Conservation (phyloP, 2,113 vertebrate species). For the Donacobius atricapilla region DNA sequence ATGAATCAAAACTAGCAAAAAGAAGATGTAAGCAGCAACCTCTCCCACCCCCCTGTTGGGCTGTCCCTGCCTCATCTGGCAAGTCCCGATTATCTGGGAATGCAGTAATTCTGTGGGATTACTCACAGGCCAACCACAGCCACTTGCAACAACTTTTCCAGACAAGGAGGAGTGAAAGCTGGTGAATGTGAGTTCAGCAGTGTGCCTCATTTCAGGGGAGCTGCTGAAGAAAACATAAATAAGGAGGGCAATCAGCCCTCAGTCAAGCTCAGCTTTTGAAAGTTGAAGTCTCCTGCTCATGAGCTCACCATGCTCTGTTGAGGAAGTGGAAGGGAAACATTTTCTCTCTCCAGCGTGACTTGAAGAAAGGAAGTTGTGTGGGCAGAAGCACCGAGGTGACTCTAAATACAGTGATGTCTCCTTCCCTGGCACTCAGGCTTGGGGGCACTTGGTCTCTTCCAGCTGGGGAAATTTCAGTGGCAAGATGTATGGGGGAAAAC, state of each 20-base stretch:
- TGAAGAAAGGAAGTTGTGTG: slow-evolving; percentile 61
- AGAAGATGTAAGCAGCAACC: neutral
- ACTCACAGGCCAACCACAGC: neutral
- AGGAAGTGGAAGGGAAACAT: slow-evolving; percentile 56
- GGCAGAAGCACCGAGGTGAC: slow-evolving; percentile 22
- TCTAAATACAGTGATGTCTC: neutral
- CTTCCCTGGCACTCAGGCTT: neutral
- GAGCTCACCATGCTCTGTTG: slow-evolving; percentile 44
- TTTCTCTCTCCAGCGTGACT: slow-evolving; percentile 48
- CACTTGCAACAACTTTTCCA: slow-evolving; percentile 5
- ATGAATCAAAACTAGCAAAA: neutral
- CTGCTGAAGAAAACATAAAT: slow-evolving; percentile 10
- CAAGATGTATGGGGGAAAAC: neutral
- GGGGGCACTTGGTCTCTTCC: neutral
- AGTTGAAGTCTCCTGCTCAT: slow-evolving; percentile 49
- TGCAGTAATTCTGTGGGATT: neutral
- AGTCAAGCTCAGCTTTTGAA: neutral
- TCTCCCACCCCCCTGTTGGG: neutral
- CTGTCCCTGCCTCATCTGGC: neutral
- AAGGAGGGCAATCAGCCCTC: neutral
- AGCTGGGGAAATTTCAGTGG: neutral
- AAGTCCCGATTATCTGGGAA: neutral
- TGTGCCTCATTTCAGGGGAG: neutral
- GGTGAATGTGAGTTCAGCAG: neutral
- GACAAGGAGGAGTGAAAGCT: slow-evolving; percentile 27